These are phyloP conservation scores for Cercopithecus mona DNA, from an alignment of 2,113 vertebrate genomes.

Conservation along the genomic window DNA sequence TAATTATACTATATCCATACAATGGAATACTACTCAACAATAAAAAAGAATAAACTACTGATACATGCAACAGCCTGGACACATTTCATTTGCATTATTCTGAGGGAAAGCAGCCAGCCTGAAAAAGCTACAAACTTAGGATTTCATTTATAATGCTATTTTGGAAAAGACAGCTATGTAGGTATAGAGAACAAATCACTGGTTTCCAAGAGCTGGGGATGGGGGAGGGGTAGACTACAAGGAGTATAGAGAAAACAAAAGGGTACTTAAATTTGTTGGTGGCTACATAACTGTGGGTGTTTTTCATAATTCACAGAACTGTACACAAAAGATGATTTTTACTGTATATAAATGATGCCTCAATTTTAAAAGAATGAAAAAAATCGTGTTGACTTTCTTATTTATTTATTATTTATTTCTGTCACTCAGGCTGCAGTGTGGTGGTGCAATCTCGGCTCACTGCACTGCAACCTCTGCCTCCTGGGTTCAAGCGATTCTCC, in stretches of 20 bases:
- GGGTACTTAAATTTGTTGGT: not conserved
- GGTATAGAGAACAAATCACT: not conserved
- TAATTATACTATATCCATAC: not conserved
- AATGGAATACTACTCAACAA: not conserved
- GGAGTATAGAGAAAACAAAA: accelerated
- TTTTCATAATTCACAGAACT: not conserved
- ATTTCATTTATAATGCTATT: not conserved
- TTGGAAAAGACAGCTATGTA: not conserved
- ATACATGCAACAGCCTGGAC: accelerated
- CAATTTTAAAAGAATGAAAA: not conserved
- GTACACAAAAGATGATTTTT: not conserved
- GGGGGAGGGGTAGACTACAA: not conserved
- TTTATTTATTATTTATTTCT: too few species aligned
- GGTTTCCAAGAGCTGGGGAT: not conserved
- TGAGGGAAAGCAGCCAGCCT: not conserved
- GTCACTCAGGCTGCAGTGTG: too few species aligned
- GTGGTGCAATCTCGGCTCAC: too few species aligned
- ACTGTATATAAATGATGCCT: not conserved
- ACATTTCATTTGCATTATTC: not conserved
- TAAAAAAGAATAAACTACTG: not conserved
- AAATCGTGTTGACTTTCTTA: not conserved
- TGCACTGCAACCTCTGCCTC: too few species aligned
- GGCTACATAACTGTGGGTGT: not conserved
- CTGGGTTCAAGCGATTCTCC: too few species aligned
- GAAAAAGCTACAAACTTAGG: not conserved